Evolutionary conservation across 1,140 invertebrate genomes (phyloP), one percentile per base, ranked within the genome.

Genomic region (Trachymyrmex septentrionalis): DNA sequence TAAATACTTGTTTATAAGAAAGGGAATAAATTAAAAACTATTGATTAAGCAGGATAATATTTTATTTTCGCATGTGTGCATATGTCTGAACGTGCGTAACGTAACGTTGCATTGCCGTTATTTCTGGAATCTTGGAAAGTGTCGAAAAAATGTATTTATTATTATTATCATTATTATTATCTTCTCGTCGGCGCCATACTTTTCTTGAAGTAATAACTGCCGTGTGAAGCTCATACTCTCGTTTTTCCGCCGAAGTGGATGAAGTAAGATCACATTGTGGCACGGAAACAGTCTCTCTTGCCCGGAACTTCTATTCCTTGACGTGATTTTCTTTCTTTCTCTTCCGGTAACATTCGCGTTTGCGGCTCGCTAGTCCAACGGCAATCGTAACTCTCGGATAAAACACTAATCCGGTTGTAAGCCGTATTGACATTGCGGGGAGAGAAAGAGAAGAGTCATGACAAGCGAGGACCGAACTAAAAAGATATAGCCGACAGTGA

Each of bases 391-490:
- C 21, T 63, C 34, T 76, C 50, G 66, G 66, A 82, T 84, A 50
- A 84, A 73, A 44, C 77, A 84, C 73, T 78, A 86, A 90, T 90
- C 88, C 75, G 50, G 10, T 53, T 89, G 78, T 89, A 84, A 89
- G 78, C 86, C 64, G 48, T 82, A 73, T 85, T 75, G 82, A 77
- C 30, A 55, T 63, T 75, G 66, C n/a, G 57, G 53, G 78, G 59
- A 78, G 55, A 61, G 24, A 64, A 59, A 61, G 55, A 34, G 55
- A 61, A 72, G 19, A 84, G 34, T 27, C 27, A 21, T 69, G 64
- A 81, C 61, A 69, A 27, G 67, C 50, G 21, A 24, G 1, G 9
- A 59, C 44, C 14, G 10, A 78, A 78, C 30, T 64, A 55, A 48
- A 30, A 73, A 73, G 64, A 82, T 59, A 72, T 59, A 72, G 50